Evolutionary conservation across 2,888 invertebrate species (phyloP), one percentile per base, ranked within the genome.

Genomic region (Zelleria hepariella): DNA sequence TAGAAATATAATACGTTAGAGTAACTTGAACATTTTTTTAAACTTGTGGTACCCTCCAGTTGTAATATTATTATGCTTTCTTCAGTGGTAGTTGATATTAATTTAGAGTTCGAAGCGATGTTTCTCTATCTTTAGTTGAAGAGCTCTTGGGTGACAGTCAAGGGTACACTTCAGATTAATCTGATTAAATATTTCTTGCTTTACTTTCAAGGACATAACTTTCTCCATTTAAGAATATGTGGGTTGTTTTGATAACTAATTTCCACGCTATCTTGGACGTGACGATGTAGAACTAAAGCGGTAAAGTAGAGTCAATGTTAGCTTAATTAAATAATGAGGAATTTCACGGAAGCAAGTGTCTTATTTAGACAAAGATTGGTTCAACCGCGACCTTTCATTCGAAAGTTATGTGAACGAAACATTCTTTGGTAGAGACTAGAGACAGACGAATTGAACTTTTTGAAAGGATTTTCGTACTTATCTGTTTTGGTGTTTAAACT

Each of bases 401-500:
- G 23, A 51, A 51, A 23, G 51, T 42, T 42, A 10, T 42, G 32
- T 42, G 15, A 15, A 42, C 32, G 32, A 15, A 42, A 42, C 32
- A 15, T 15, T 42, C 15, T 42, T 42, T 42, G 32, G 15, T 42
- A 42, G 32, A 42, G 15, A 42, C 32, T 42, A 15, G 32, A 42
- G 10, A 42, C 15, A 42, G 15, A 42, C 32, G 4, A 15, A 10
- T 42, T 42, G 32, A n/a, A n/a, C n/a, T 42, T 42, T 15, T 42
- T 42, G 15, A 4, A 42, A 42, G 3, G 1, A 42, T 15, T 3
- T 42, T 42, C 15, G 10, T 42, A 42, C 15, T 42, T 42, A 42
- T 42, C 32, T 42, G 4, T 42, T 42, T 42, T 42, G 15, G 32
- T 68, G 63, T 70, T 69, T 67, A 64, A 59, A 52, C 61, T 67